Percentiles rank a stretch among this genome's conserved stretches.
These are phyloP conservation scores for Gymnorhina tibicen DNA, from an alignment of 2,113 vertebrate genomes.

Conservation along the genomic window DNA sequence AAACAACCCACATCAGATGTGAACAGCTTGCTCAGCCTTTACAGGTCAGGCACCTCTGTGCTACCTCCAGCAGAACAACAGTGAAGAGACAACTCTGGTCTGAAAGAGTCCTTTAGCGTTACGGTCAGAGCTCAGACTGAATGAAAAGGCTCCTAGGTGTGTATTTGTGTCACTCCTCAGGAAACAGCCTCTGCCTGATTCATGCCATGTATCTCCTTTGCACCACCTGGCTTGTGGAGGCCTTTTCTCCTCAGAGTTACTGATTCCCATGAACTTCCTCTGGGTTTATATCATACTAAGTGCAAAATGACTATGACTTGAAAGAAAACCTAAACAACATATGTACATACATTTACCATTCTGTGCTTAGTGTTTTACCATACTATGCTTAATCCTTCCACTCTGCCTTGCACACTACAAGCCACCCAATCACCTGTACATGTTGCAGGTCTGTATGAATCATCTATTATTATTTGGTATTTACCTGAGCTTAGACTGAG, in stretches of 20 bases:
- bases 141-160: accelerated
- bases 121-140: background rate
- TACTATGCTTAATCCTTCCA: background rate
- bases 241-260: background rate
- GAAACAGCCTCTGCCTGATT: background rate
- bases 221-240: background rate
- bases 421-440: accelerated
- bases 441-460: background rate
- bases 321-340: background rate
- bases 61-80: background rate
- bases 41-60: background rate
- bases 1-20: background rate
- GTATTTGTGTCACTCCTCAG: background rate
- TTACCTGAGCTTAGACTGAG: background rate
- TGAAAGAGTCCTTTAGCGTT: background rate
- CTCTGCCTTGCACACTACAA: background rate
- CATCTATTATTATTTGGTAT: background rate
- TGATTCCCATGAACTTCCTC: background rate
- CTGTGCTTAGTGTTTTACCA: background rate
- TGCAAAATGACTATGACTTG: background rate
- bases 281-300: background rate
- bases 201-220: background rate
- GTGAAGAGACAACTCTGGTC: background rate
- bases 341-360: background rate
- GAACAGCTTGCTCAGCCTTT: background rate